A percentile compares a stretch with the other conserved stretches of the same genome.
These are phyloP conservation scores for Morpho deidamia DNA, from an alignment of 2,888 invertebrate genomes.

Conservation along the genomic window DNA sequence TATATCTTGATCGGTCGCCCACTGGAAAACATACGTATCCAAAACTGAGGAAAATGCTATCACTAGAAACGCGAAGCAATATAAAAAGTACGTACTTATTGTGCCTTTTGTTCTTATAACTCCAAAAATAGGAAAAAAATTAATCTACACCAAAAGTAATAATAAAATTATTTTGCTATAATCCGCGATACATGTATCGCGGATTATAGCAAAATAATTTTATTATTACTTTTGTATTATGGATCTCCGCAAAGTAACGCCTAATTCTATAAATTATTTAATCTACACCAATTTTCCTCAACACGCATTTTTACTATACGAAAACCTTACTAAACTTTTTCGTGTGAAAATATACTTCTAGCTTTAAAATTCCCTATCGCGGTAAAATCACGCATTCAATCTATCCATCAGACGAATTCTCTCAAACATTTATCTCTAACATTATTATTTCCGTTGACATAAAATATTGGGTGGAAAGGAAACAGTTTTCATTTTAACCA, in stretches of 20 bases:
- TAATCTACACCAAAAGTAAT: too few relatives aligned
- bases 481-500: constrained; percentile 66
- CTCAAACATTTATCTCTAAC: not conserved
- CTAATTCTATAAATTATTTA: too few relatives aligned
- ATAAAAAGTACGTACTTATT: constrained; percentile 31
- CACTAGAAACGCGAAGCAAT: constrained; percentile 31
- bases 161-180: too few relatives aligned
- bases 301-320: too few relatives aligned
- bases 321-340: not conserved
- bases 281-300: too few relatives aligned
- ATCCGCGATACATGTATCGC: too few relatives aligned
- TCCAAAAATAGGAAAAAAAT: too few relatives aligned
- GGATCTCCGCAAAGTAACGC: too few relatives aligned
- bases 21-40: constrained; percentile 81
- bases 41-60: constrained; percentile 46
- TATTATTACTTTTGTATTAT: too few relatives aligned
- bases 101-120: constrained; percentile 13
- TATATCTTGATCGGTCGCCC: constrained; percentile 98
- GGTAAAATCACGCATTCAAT: not conserved
- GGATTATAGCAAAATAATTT: too few relatives aligned
- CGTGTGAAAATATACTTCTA: not conserved
- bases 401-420: constrained; percentile 6
- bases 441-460: not conserved
- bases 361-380: too few relatives aligned
- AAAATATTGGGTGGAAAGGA: constrained; percentile 68